phyloP scores from a whole-genome alignment of 2,113 vertebrate genomes.

The Poeciliopsis turrubarensis region DNA sequence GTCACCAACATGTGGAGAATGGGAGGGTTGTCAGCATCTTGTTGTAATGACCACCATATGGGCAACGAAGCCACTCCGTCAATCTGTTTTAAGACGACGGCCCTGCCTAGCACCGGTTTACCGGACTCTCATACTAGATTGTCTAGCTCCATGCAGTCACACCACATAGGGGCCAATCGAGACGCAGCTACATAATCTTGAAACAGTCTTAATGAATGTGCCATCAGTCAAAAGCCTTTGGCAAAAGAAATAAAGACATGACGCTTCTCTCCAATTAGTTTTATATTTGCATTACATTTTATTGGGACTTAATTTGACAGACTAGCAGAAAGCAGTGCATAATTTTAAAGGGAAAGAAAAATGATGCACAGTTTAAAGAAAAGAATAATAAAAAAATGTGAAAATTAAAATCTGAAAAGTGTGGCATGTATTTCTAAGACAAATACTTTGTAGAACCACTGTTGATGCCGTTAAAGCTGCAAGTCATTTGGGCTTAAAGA shows the following conservation, averaged over 20 bases:
- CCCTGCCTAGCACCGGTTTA: slow-evolving; percentile 45
- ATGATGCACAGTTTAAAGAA: no score
- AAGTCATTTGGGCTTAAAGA: not conserved
- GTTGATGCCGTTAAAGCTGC: no score
- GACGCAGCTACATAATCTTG: slow-evolving; percentile 34
- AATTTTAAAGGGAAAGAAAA: no score
- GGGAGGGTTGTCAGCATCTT: slow-evolving; percentile 67
- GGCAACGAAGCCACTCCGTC: slow-evolving; percentile 50
- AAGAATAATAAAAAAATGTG: no score
- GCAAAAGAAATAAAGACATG: slow-evolving; percentile 12
- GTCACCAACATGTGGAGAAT: slow-evolving; percentile 72
- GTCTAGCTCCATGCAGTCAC: slow-evolving; percentile 37
- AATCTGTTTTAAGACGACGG: slow-evolving; percentile 32
- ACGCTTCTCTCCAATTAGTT: not conserved
- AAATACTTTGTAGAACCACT: no score
- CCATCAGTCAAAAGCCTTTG: slow-evolving; percentile 17
- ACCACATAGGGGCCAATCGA: slow-evolving; percentile 48
- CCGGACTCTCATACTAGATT: slow-evolving; percentile 32
- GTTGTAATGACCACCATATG: slow-evolving; percentile 73
- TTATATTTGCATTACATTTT: no score
- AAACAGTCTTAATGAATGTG: slow-evolving; percentile 16
- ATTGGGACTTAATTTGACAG: no score
- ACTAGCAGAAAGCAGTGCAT: no score
- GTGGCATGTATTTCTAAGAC: no score
- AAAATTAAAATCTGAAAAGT: no score